Base-by-base conservation (phyloP, 2,113 vertebrate genomes). In the Cryptomyrus ogoouensis region DNA sequence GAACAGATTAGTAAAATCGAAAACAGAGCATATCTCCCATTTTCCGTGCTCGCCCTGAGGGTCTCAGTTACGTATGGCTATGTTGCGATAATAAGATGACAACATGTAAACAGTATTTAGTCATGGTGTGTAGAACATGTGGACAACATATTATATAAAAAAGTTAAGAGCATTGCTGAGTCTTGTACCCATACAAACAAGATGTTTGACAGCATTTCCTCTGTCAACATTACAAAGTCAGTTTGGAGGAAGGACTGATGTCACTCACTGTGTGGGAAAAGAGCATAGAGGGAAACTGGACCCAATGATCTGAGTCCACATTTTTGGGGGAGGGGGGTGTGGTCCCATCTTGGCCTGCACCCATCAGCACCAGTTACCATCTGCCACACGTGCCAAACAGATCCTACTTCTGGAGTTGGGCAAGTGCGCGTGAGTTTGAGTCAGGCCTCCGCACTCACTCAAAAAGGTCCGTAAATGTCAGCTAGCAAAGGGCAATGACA, bases 81-180 rank as follows among this genome's bases (percentile, higher is more conserved):
- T 42, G 31, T 56, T 83, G 49, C 6, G 31, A 35, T 89, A 83
- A 83, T 89, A 53, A 83, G 27, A 89, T 56, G 47, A 83, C 13
- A 58, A 83, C 74, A 83, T 83, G 21, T 50, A 83, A 77, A 35
- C 88, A 50, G 88, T 46, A 77, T 62, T 58, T 56, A 88, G 35
- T 80, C 74, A 50, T 27, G 42, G n/a, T 12, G n/a, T 31, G n/a
- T 27, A 9, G 62, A 89, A 77, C 62, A 89, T 46, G 62, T 50
- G 15, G 46, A 66, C 66, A 66, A 31, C 66, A 89, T 46, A 47
- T 17, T 21, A 46, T 44, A 39, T 47, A 70, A 70, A 89, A 44
- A 49, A 49, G 7, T 35, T 31, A 35, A 4, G 46, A 89, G 17
- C 66, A 49, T 74, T 77, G 21, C 46, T 24, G 17, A 77, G 44